phyloP scores from a whole-genome alignment of 2,113 vertebrate species.

The Symphodus melops region DNA sequence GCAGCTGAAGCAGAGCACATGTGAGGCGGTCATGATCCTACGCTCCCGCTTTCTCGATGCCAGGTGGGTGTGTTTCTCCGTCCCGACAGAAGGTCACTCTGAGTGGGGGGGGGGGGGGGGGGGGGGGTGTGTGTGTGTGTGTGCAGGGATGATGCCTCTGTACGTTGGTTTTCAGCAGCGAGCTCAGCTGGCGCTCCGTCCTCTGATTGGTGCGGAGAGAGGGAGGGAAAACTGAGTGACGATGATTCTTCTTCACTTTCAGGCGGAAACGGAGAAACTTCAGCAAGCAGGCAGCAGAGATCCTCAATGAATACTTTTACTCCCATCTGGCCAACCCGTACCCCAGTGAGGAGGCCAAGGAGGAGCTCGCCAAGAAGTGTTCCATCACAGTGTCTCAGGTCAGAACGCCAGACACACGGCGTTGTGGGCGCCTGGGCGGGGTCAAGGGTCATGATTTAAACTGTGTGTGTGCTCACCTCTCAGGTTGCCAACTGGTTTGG shows the following conservation, averaged over 20 bases:
- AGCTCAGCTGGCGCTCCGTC: no score
- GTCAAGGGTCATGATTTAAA: neutral
- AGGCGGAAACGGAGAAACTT: slow-evolving; percentile 83
- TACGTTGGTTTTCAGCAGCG: no score
- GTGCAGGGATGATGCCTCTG: no score
- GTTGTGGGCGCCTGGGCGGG: neutral
- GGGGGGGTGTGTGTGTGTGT: no score
- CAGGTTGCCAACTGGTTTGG: slow-evolving; percentile 70
- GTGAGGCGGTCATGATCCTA: slow-evolving; percentile 99
- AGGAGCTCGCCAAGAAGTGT: slow-evolving; percentile 95
- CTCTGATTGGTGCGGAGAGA: no score
- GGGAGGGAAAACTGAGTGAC: no score
- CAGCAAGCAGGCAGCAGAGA: slow-evolving; percentile 96
- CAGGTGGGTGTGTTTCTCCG: slow-evolving; percentile 85
- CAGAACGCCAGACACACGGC: neutral
- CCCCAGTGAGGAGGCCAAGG: slow-evolving; percentile 96
- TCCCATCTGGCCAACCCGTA: slow-evolving; percentile 98
- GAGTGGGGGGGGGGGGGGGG: no score
- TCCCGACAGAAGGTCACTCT: neutral
- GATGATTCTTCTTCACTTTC: neutral
- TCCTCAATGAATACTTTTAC: slow-evolving; percentile 98
- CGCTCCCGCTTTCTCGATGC: slow-evolving; percentile 98
- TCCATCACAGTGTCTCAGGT: slow-evolving; percentile 90
- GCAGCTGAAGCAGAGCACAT: slow-evolving; percentile 99
- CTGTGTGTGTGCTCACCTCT: neutral